Evolutionary conservation across 1,140 invertebrate species (phyloP).

Genomic region (Penaeus vannamei): DNA sequence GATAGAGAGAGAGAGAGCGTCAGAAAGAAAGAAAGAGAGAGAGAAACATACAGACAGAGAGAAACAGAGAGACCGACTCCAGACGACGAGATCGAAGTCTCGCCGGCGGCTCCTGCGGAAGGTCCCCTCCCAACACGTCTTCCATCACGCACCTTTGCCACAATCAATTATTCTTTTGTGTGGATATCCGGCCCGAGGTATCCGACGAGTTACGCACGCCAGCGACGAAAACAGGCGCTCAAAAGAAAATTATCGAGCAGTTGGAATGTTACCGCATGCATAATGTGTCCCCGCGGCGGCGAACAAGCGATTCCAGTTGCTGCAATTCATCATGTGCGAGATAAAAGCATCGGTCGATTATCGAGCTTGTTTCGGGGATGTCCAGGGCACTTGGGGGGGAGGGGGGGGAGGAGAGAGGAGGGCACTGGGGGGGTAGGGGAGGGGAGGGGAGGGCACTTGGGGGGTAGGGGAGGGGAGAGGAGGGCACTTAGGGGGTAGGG

Average conservation of each 20-base stretch:
- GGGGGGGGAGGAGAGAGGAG: neutral
- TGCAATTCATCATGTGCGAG: too few species aligned
- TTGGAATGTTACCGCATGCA: too few species aligned
- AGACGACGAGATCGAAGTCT: neutral
- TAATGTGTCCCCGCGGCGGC: too few species aligned
- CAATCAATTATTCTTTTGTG: too few species aligned
- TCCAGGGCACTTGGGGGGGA: neutral
- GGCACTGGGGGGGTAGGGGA: neutral
- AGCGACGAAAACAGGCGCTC: too few species aligned
- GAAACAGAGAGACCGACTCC: neutral
- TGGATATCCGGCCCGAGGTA: too few species aligned
- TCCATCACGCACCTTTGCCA: too few species aligned
- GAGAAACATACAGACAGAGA: neutral
- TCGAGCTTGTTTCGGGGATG: neutral
- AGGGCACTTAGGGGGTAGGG: neutral
- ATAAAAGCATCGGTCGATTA: neutral
- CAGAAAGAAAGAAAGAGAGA: slow-evolving; percentile 40
- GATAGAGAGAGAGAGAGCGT: slow-evolving; percentile 41
- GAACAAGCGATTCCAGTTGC: too few species aligned
- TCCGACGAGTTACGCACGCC: too few species aligned
- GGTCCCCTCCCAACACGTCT: too few species aligned
- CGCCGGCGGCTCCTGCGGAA: neutral
- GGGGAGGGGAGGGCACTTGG: neutral
- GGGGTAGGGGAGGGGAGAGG: neutral
- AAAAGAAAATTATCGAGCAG: too few species aligned